Base-by-base conservation (phyloP, 2,113 vertebrate genomes). In the Collichthys lucidus region DNA sequence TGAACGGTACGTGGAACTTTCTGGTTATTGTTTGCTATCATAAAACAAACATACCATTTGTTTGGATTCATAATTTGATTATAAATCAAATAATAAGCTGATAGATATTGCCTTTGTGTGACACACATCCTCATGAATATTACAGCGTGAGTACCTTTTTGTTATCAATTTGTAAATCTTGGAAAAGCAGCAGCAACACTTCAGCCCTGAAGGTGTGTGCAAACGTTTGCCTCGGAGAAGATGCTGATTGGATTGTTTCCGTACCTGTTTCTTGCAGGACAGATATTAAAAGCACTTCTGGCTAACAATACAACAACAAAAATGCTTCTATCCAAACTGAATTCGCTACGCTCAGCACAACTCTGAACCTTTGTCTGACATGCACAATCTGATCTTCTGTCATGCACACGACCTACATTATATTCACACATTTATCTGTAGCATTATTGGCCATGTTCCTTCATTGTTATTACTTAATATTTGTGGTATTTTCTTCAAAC, bases 381-480 rank as follows among this genome's bases (percentile, higher is more conserved):
- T 35, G 19, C 61, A 80, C 59, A 69, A 81, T 84, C 75, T 82
- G 72, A 83, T 81, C 74, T 59, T 47, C 61, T 67, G 63, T 60
- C 74, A 73, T 49, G 35, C 67, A 65, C 72, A 75, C 64, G 72
- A 85, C 84, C 82, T n/a, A 20, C 42, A 56, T 65, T 65, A 46
- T 68, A 72, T 46, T 75, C 68, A 79, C 61, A 42, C 61, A 74
- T 77, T 83, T 78, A 82, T 82, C 52, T 56, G 26, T 69, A 19
- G n/a, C 44, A 53, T 70, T 79, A 74, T 82, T 79, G 53, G 44
- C 61, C 26, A 66, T 71, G 68, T 65, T 77, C 67, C 46, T 68
- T 55, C 68, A 74, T 80, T 88, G 63, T 84, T 81, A 84, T 77
- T 66, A 76, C 69, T 73, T 79, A 80, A 85, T 84, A 89, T 85